These are phyloP conservation scores for Oceanodroma leucorhoa DNA, from an alignment of 2,797 vertebrate species.

Conservation along the genomic window DNA sequence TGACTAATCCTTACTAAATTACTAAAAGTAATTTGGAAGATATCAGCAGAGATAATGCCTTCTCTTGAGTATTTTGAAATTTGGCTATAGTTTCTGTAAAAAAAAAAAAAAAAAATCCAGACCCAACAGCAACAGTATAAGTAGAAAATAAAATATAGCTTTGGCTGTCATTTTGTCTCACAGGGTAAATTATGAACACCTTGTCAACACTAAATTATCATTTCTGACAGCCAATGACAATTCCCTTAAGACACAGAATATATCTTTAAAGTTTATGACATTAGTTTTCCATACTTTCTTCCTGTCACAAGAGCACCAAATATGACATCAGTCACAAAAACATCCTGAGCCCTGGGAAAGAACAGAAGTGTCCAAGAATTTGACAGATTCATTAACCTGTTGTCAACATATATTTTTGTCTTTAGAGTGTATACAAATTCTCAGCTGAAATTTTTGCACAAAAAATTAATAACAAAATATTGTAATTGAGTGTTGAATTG, in stretches of 20 bases:
- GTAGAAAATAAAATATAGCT: background rate
- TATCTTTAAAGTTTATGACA: background rate
- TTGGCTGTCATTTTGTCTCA: background rate
- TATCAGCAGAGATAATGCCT: background rate
- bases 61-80: background rate
- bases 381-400: background rate
- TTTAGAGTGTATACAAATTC: background rate
- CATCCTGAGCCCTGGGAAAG: background rate
- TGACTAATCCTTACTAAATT: background rate
- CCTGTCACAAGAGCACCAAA: background rate
- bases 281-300: background rate
- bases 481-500: background rate
- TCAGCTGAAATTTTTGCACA: background rate
- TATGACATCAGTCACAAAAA: background rate
- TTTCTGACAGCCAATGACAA: background rate
- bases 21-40: background rate
- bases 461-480: background rate
- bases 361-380: background rate
- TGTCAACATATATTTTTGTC: background rate
- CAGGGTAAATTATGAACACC: background rate
- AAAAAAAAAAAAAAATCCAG: background rate
- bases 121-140: fast-evolving
- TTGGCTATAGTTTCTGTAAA: background rate
- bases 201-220: background rate
- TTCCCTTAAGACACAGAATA: background rate